Evolutionary conservation across 2,888 invertebrate genomes (phyloP).

Genomic region (Chloroclysta siterata): DNA sequence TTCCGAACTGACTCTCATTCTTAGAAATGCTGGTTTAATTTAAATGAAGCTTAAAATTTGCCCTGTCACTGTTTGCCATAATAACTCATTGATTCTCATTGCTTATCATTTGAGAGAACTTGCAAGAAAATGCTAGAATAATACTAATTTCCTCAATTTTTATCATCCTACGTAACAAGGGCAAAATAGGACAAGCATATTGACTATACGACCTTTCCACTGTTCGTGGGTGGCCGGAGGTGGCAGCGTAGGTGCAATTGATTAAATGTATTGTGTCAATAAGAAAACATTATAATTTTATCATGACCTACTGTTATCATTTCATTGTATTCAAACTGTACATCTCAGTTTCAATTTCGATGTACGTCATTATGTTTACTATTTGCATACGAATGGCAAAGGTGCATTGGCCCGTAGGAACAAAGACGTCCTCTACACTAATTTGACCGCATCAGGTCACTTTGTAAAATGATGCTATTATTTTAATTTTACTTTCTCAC

Average conservation of each 20-base stretch:
- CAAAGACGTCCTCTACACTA: conserved; percentile 33
- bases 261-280: conserved; percentile 59
- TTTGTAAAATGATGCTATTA: conserved; percentile 27
- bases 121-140: no score
- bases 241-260: conserved; percentile 43
- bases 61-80: no score
- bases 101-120: no score
- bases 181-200: conserved; percentile 6
- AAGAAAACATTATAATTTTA: conserved; percentile 62
- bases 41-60: no score
- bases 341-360: conserved; percentile 29
- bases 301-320: conserved; percentile 43
- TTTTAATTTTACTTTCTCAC: not conserved
- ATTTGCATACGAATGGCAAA: conserved; percentile 28
- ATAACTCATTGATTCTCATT: no score
- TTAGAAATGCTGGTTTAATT: no score
- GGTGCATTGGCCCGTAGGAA: conserved; percentile 28
- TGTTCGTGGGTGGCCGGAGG: conserved; percentile 50
- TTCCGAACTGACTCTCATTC: no score
- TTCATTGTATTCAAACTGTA: conserved; percentile 39
- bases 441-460: conserved; percentile 33
- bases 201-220: conserved; percentile 53
- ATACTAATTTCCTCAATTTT: not conserved
- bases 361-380: conserved; percentile 30
- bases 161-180: conserved; percentile 10